Conservation (phyloP, 2,113 vertebrate genomes). For the Malurus elegans region DNA sequence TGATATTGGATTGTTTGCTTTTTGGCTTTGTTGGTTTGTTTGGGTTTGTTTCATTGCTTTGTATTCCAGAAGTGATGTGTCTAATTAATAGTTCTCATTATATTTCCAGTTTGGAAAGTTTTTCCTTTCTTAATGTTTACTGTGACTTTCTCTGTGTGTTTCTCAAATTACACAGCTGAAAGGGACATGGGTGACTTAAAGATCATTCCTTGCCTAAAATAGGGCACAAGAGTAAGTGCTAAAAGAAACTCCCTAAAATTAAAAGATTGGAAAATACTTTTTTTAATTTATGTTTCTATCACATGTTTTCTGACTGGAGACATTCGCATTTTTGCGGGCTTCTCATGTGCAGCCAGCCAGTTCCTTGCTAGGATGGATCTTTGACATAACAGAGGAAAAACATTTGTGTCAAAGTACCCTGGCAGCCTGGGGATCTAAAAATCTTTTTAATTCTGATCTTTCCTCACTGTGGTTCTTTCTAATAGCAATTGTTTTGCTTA, state of each 20-base stretch:
- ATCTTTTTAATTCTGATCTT: background rate
- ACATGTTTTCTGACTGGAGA: background rate
- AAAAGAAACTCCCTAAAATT: background rate
- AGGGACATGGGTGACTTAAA: background rate
- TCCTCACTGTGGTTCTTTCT: background rate
- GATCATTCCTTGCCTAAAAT: background rate
- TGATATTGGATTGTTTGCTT: background rate
- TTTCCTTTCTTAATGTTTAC: background rate
- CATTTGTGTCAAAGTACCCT: background rate
- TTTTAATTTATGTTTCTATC: background rate
- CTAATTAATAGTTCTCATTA: background rate
- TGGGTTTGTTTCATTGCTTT: background rate
- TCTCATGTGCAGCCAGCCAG: background rate
- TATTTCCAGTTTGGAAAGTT: background rate
- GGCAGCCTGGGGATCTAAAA: background rate
- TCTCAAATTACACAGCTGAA: background rate
- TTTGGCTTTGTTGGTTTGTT: background rate
- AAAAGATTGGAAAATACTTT: background rate
- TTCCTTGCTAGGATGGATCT: background rate
- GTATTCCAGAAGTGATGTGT: background rate
- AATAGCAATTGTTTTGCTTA: background rate
- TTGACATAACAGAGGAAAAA: background rate
- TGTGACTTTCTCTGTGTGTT: background rate
- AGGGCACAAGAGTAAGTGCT: background rate
- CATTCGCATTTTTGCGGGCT: background rate